Percentiles rank a stretch among this genome's conserved stretches.
Evolutionary conservation across 2,888 invertebrate species (phyloP).

Genomic region (Automeris io): DNA sequence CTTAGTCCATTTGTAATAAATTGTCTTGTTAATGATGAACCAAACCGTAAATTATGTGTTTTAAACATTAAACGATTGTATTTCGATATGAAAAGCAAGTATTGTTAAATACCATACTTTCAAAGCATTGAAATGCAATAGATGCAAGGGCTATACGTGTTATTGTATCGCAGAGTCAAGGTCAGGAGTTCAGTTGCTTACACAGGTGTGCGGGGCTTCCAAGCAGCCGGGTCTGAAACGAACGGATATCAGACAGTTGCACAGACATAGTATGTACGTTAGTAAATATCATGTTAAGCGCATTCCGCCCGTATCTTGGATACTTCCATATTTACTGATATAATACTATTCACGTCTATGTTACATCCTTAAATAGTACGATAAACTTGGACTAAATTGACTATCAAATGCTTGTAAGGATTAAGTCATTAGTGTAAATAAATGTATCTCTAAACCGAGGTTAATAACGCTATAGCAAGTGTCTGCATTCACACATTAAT

Average conservation of each 20-base stretch:
- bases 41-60: neutral
- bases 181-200: constrained; percentile 33
- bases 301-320: neutral
- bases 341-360: too few species aligned
- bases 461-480: too few species aligned
- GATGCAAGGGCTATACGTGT: constrained; percentile 1
- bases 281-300: constrained; percentile 2
- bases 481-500: too few species aligned
- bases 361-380: too few species aligned
- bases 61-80: neutral
- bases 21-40: neutral
- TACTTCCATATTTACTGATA: too few species aligned
- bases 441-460: too few species aligned
- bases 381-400: too few species aligned
- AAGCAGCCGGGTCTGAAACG: neutral
- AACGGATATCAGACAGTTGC: neutral
- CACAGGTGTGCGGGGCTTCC: constrained; percentile 31
- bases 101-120: neutral
- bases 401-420: too few species aligned
- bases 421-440: too few species aligned
- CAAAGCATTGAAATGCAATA: constrained; percentile 5
- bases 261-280: constrained; percentile 4
- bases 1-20: neutral
- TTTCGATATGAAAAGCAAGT: neutral
- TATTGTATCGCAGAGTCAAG: constrained; percentile 24